Evolutionary conservation across 2,113 vertebrate genomes (phyloP).

Genomic region (Lampris megalopsis): DNA sequence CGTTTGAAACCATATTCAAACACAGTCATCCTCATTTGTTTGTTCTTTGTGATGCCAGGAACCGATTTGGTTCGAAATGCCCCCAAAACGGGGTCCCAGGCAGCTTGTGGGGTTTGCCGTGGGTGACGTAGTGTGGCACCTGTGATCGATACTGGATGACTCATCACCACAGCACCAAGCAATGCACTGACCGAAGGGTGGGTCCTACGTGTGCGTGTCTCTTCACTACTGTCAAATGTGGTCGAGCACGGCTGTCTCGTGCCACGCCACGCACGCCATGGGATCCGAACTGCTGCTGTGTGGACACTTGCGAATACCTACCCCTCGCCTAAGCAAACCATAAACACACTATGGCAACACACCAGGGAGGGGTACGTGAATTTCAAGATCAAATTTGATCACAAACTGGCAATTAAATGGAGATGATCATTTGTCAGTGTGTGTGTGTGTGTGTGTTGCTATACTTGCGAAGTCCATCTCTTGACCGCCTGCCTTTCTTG

Average conservation of each 20-base stretch:
- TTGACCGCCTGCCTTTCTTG: too few relatives aligned
- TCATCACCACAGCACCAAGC: not conserved
- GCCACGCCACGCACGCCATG: not conserved
- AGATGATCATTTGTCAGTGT: not conserved
- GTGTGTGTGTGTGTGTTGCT: not conserved
- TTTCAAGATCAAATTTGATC: too few relatives aligned
- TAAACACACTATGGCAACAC: too few relatives aligned
- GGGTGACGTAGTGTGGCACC: not conserved
- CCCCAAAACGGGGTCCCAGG: too few relatives aligned
- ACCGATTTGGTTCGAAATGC: too few relatives aligned
- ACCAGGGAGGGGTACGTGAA: too few relatives aligned
- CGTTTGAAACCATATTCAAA: not conserved
- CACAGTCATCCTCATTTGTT: not conserved
- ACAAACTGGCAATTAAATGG: too few relatives aligned
- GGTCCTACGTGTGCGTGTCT: not conserved
- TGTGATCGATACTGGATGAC: not conserved
- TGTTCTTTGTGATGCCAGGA: not conserved
- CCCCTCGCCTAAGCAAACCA: too few relatives aligned
- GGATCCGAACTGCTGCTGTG: not conserved
- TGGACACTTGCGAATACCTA: not conserved
- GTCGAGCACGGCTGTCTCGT: constrained; percentile 5
- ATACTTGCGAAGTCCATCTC: too few relatives aligned
- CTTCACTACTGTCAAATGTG: constrained; percentile 36
- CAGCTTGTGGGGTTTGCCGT: not conserved
- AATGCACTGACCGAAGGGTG: not conserved